Evolutionary conservation across 2,797 vertebrate species (phyloP), one percentile per base, ranked within the genome.

Genomic region (Pseudocheirus occidentalis): DNA sequence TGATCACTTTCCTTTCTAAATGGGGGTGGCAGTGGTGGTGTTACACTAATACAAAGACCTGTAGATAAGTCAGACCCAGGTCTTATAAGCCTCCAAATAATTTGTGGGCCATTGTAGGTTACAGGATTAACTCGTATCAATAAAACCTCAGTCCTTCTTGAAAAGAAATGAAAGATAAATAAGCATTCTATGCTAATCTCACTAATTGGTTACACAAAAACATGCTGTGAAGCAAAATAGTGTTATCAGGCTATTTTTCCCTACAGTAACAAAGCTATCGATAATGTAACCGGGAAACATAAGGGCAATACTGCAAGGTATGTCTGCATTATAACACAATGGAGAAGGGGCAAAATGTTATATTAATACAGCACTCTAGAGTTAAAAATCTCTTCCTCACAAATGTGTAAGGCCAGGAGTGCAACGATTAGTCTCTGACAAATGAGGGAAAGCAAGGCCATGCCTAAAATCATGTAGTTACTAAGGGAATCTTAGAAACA

Each of bases 41-140:
- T 92, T 87, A 31, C 14, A 2, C 29, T 90, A 28, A 62, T 0
- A 29, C 91, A 92, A 58, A 1, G 31, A 54, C 81, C 90, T 31
- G n/a, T 1, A 62, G 14, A 52, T 87, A 40, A 24, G 6, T 11
- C 27, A 54, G 55, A 50, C 55, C 53, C 59, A 87, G 40, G 40
- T 87, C 40, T 87, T 87, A 27, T 27, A 87, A n/a, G 34, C 62
- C 34, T 89, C 18, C 3, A 59, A n/a, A 46, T 90, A 0, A 0
- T 1, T 5, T 2, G 0, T 13, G 52, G 40, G 4, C 11, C 0
- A 0, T 27, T 29, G 29, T 55, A 0, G 2, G 0, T 90, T 54
- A 0, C 1, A 31, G 12, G 31, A n/a, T 91, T 89, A 14, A 11
- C 2, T 55, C 94, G 18, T 46, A 55, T 91, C 94, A 53, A 0